Evolutionary conservation across 2,113 vertebrate species (phyloP).

Genomic region (Progne subis): DNA sequence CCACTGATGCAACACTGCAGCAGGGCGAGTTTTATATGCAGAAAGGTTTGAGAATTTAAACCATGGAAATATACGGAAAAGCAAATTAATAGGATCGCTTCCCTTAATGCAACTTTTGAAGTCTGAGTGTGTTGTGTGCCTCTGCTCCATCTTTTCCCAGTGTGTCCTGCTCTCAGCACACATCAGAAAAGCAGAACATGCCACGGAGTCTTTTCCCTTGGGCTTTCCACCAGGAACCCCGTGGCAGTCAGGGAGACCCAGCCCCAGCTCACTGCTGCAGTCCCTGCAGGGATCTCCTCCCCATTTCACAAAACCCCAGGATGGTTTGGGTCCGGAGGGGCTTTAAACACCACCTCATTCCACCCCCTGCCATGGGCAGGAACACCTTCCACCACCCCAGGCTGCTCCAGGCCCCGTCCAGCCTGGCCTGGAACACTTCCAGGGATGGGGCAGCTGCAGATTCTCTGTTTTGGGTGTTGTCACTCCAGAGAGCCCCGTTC

Average conservation of each 20-base stretch:
- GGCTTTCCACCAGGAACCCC: background rate
- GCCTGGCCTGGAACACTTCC: accelerated
- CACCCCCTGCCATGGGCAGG: background rate
- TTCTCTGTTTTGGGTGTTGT: background rate
- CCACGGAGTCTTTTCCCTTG: background rate
- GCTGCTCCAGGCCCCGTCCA: accelerated
- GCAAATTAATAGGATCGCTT: background rate
- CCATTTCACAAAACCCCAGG: background rate
- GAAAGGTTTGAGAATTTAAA: background rate
- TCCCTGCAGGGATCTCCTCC: background rate
- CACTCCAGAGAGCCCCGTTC: background rate
- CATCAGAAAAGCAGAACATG: background rate
- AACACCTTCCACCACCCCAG: background rate
- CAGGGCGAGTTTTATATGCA: background rate
- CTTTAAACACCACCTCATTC: background rate
- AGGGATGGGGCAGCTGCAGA: accelerated
- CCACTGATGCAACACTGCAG: accelerated
- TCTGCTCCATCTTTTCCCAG: background rate
- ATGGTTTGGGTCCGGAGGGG: background rate
- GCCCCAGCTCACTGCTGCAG: background rate
- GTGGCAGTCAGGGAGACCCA: background rate
- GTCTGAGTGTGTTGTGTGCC: accelerated
- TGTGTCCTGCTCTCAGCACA: background rate
- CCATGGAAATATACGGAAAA: background rate
- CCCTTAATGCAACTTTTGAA: background rate